phyloP scores from a whole-genome alignment of 2,797 vertebrate species.

The Myoxocephalus aenaeus region DNA sequence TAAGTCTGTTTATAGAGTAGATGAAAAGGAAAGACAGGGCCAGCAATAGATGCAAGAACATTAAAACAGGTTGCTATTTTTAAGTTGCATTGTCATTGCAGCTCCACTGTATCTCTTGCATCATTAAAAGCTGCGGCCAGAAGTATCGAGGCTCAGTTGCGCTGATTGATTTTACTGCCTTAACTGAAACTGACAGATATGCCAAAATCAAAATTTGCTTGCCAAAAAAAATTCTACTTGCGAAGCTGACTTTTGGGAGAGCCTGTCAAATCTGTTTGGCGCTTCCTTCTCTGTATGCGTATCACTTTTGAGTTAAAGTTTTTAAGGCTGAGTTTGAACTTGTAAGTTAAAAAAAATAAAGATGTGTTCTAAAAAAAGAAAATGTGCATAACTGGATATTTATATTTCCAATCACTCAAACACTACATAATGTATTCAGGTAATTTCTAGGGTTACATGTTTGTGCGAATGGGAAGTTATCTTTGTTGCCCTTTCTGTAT shows the following conservation, averaged over 20 bases:
- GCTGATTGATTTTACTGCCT: slow-evolving; percentile 75
- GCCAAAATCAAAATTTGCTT: slow-evolving; percentile 75
- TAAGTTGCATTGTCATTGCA: slow-evolving; percentile 69
- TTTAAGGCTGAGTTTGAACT: slow-evolving; percentile 20
- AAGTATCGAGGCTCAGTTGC: slow-evolving; percentile 50
- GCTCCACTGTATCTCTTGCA: slow-evolving; percentile 69
- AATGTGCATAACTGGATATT: slow-evolving; percentile 64
- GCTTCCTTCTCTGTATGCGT: slow-evolving; percentile 31
- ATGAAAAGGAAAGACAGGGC: slow-evolving; percentile 26
- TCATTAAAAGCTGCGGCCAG: slow-evolving; percentile 64
- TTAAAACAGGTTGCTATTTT: slow-evolving; percentile 45
- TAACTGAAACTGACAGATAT: slow-evolving; percentile 78
- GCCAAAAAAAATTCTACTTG: slow-evolving; percentile 54
- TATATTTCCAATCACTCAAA: slow-evolving; percentile 52
- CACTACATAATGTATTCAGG: slow-evolving; percentile 67
- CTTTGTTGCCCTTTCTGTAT: slow-evolving; percentile 46
- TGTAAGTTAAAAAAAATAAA: slow-evolving; percentile 18
- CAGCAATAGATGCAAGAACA: slow-evolving; percentile 52
- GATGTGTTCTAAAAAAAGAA: not conserved
- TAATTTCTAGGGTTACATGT: slow-evolving; percentile 36
- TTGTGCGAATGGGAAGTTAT: slow-evolving; percentile 35
- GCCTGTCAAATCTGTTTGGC: slow-evolving; percentile 48
- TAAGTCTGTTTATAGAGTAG: slow-evolving; percentile 26
- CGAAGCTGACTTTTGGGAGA: slow-evolving; percentile 54
- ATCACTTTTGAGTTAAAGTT: slow-evolving; percentile 49